A percentile compares a stretch with the other conserved stretches of the same genome.
Conservation (phyloP, 2,888 invertebrate genomes). For the Diloba caeruleocephala region DNA sequence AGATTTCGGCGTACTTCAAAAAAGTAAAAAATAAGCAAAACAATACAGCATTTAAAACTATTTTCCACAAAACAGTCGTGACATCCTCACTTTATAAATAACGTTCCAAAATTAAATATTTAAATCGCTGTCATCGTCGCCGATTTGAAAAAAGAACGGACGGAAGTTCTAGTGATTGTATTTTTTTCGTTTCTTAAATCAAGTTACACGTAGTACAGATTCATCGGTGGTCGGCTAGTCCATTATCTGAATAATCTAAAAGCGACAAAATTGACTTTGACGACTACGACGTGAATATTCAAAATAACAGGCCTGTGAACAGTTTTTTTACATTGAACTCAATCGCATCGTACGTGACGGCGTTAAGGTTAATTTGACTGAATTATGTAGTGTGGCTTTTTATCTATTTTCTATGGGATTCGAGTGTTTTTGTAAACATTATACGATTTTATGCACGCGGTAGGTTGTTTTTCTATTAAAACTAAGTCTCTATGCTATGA, state of each 20-base stretch:
- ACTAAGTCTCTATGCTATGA: conserved; percentile 56
- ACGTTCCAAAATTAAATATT: conserved; percentile 66
- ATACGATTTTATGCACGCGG: conserved; percentile 76
- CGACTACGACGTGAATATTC: conserved; percentile 39
- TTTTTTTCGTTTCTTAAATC: conserved; percentile 56
- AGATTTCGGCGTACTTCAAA: conserved; percentile 47
- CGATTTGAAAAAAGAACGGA: conserved; percentile 66
- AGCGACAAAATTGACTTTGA: conserved; percentile 50
- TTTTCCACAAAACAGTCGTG: conserved; percentile 51
- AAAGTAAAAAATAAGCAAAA: conserved; percentile 39
- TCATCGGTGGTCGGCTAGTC: conserved; percentile 62
- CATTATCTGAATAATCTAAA: conserved; percentile 55
- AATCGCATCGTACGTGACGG: conserved; percentile 77
- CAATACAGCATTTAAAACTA: conserved; percentile 39
- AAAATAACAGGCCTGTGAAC: conserved; percentile 54
- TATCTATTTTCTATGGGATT: conserved; percentile 55
- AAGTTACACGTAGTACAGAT: conserved; percentile 65
- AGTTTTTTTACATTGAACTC: conserved; percentile 61
- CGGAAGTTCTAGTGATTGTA: conserved; percentile 74
- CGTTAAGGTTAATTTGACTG: conserved; percentile 77
- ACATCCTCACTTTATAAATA: conserved; percentile 56
- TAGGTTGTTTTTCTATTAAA: conserved; percentile 69
- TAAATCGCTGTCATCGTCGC: conserved; percentile 60
- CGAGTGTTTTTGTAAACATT: conserved; percentile 63
- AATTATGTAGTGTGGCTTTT: conserved; percentile 71